Evolutionary conservation across 2,113 vertebrate genomes (phyloP).

Genomic region (Alethe castanea): DNA sequence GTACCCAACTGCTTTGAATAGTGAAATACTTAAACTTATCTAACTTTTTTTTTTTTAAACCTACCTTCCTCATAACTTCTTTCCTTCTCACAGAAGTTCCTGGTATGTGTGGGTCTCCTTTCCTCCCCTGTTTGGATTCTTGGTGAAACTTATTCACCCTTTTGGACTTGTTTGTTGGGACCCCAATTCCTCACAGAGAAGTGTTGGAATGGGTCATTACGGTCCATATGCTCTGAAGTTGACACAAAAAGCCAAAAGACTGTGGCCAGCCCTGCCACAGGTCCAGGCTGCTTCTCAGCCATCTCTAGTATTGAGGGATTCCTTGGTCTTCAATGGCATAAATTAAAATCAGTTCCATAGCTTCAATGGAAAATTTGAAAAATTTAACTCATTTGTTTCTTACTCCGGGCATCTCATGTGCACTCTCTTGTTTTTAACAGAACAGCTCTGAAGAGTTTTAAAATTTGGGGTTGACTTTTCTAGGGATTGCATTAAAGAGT

Average conservation of each 20-base stretch:
- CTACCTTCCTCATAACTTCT: not conserved
- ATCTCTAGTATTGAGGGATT: not conserved
- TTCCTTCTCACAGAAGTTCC: not conserved
- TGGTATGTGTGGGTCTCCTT: not conserved
- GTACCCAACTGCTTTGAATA: not conserved
- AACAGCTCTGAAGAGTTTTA: not conserved
- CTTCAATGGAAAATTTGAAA: not conserved
- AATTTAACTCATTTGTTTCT: not conserved
- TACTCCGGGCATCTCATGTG: not conserved
- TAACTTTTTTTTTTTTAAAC: not conserved
- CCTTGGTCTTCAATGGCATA: not conserved
- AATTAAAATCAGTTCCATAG: not conserved
- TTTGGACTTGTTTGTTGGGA: not conserved
- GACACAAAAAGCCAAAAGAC: not conserved
- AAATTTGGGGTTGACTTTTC: not conserved
- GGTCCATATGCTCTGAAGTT: not conserved
- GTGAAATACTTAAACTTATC: not conserved
- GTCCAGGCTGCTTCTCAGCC: not conserved
- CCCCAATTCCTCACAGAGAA: accelerated
- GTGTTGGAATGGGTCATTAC: not conserved
- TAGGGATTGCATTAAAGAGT: not conserved
- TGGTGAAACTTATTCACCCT: not conserved
- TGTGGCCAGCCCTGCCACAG: accelerated
- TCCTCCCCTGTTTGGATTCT: not conserved
- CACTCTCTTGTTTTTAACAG: not conserved